Percentiles rank a stretch among this genome's conserved stretches.
Evolutionary conservation across 2,797 vertebrate species (phyloP).

Genomic region (Pseudopleuronectes americanus): DNA sequence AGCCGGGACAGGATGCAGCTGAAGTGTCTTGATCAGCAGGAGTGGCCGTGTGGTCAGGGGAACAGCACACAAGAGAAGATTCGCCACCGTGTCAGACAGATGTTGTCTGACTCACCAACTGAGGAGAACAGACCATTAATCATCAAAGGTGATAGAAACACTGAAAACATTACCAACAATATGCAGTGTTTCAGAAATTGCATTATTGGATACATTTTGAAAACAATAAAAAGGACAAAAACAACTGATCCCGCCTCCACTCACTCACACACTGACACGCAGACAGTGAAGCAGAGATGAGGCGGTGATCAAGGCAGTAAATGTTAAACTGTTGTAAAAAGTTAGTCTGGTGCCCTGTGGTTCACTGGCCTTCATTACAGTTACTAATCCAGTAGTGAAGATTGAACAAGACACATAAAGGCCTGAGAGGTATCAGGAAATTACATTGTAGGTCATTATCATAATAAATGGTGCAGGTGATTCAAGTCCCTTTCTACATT

Average conservation of each 20-base stretch:
- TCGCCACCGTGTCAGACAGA: conserved; percentile 63
- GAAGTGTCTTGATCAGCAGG: conserved; percentile 79
- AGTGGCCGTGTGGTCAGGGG: conserved; percentile 66
- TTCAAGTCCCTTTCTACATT: no score
- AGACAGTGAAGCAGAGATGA: no score
- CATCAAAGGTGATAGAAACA: conserved; percentile 70
- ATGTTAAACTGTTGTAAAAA: no score
- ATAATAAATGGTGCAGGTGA: no score
- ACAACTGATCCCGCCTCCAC: not conserved
- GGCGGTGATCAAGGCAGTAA: no score
- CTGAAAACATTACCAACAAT: not conserved
- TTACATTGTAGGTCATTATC: no score
- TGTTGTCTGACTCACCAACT: conserved; percentile 63
- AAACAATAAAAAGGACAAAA: not conserved
- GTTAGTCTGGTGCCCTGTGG: no score
- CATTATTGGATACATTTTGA: not conserved
- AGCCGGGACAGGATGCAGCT: conserved; percentile 84
- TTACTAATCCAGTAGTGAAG: no score
- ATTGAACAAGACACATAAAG: no score
- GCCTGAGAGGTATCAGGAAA: no score
- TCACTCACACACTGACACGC: no score
- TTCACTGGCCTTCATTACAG: no score
- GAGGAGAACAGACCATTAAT: conserved; percentile 48
- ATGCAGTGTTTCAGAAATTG: not conserved
- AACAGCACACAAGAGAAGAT: conserved; percentile 72